Evolutionary conservation across 2,888 invertebrate genomes (phyloP).

Genomic region (Cataglyphis cursor): DNA sequence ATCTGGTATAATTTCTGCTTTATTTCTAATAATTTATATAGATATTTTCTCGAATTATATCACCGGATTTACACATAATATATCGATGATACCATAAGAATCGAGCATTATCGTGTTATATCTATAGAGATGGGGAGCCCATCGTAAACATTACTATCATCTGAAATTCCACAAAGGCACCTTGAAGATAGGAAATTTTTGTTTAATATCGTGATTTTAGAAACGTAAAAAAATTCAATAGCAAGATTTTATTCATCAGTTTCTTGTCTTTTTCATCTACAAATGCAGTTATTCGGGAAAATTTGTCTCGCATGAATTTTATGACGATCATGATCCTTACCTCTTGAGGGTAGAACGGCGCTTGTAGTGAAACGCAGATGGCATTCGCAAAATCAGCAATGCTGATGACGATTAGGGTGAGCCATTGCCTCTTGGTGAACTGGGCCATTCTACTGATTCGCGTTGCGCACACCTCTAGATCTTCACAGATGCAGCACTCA

Average conservation of each 20-base stretch:
- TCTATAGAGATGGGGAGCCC: not conserved
- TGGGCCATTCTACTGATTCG: conserved; percentile 86
- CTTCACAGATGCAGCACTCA: not conserved
- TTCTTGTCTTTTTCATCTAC: not conserved
- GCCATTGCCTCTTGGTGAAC: conserved; percentile 92
- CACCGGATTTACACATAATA: not conserved
- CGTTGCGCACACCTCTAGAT: not conserved
- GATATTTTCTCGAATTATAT: not conserved
- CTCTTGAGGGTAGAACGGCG: conserved; percentile 95
- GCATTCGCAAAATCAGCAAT: conserved; percentile 95
- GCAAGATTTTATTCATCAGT: not conserved
- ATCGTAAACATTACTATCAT: conserved; percentile 7
- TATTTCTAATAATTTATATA: not conserved
- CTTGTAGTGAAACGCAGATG: conserved; percentile 94
- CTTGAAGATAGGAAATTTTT: not conserved
- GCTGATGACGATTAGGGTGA: conserved; percentile 92
- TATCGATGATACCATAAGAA: not conserved
- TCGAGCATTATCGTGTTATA: conserved; percentile 13
- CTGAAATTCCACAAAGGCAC: conserved; percentile 4
- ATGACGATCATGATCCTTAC: conserved; percentile 86
- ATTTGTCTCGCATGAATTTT: not conserved
- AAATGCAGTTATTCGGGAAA: not conserved
- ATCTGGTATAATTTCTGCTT: not conserved
- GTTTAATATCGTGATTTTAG: not conserved
- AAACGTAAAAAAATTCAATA: not conserved